These are phyloP conservation scores for Nezara viridula DNA, from an alignment of 2,888 invertebrate genomes.

Conservation along the genomic window DNA sequence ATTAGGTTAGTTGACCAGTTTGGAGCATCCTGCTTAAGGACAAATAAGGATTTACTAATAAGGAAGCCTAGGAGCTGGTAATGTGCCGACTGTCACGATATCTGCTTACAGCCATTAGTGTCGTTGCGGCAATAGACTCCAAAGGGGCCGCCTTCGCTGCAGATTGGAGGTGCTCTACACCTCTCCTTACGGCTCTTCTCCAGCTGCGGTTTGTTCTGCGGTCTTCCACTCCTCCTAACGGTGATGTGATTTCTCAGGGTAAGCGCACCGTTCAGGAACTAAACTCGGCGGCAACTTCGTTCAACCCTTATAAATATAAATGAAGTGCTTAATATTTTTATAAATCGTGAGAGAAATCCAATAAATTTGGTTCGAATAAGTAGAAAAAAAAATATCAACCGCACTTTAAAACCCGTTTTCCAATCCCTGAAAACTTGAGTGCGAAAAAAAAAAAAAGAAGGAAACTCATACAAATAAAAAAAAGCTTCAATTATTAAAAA, in stretches of 20 bases:
- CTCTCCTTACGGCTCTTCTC: background rate
- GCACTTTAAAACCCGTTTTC: too few species aligned
- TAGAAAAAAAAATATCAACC: too few species aligned
- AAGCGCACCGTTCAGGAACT: background rate
- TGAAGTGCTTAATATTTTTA: too few species aligned
- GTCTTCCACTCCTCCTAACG: background rate
- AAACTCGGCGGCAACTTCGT: too few species aligned
- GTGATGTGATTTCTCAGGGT: background rate
- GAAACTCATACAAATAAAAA: too few species aligned
- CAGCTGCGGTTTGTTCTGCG: background rate
- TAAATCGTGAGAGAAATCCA: too few species aligned
- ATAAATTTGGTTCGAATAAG: too few species aligned
- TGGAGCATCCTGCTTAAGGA: constrained; percentile 38
- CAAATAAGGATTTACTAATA: constrained; percentile 42
- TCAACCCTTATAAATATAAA: too few species aligned
- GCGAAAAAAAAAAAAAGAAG: too few species aligned
- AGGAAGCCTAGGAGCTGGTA: constrained; percentile 40
- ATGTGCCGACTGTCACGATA: constrained; percentile 49
- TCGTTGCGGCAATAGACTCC: background rate
- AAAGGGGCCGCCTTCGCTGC: background rate
- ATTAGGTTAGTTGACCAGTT: constrained; percentile 39
- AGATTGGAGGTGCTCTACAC: background rate
- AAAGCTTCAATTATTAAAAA: too few species aligned
- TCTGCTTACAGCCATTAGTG: constrained; percentile 34
- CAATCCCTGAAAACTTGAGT: too few species aligned